Evolutionary conservation across 2,888 invertebrate species (phyloP).

Genomic region (Eumerus sabulonum): DNA sequence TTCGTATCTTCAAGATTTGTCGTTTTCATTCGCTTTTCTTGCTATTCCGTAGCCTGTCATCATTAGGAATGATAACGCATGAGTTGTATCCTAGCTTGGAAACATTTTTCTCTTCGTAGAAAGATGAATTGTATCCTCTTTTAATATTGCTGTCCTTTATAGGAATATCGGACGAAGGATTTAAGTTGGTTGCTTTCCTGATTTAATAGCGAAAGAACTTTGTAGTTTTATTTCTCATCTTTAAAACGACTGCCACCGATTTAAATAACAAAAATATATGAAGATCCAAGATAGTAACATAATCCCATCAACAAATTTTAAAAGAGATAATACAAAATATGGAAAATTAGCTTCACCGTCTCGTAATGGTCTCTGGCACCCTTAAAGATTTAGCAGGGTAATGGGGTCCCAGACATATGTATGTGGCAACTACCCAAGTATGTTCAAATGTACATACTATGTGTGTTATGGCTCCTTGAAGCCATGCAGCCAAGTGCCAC

Average conservation of each 20-base stretch:
- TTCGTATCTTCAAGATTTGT: neutral
- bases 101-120: conserved; percentile 16
- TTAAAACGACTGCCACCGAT: conserved; percentile 8
- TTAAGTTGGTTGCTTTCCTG: conserved; percentile 18
- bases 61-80: conserved; percentile 64
- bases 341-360: neutral
- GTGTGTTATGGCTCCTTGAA: neutral
- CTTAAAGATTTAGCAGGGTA: conserved; percentile 32
- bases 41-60: conserved; percentile 30
- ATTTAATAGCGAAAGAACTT: conserved; percentile 23
- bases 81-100: conserved; percentile 39
- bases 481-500: conserved; percentile 36
- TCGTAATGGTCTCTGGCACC: conserved; percentile 7
- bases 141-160: conserved; percentile 28
- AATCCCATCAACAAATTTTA: conserved; percentile 26
- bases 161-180: conserved; percentile 23
- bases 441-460: conserved; percentile 5
- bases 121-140: conserved; percentile 42
- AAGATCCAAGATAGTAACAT: conserved; percentile 2
- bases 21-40: conserved; percentile 12
- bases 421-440: neutral
- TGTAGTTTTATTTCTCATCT: conserved; percentile 21
- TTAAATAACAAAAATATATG: conserved; percentile 23
- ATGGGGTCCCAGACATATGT: conserved; percentile 16
- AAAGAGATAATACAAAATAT: neutral